Percentiles rank a stretch among this genome's conserved stretches.
These are phyloP conservation scores for Anser brachyrhynchus DNA, from an alignment of 2,113 vertebrate genomes.

Conservation along the genomic window DNA sequence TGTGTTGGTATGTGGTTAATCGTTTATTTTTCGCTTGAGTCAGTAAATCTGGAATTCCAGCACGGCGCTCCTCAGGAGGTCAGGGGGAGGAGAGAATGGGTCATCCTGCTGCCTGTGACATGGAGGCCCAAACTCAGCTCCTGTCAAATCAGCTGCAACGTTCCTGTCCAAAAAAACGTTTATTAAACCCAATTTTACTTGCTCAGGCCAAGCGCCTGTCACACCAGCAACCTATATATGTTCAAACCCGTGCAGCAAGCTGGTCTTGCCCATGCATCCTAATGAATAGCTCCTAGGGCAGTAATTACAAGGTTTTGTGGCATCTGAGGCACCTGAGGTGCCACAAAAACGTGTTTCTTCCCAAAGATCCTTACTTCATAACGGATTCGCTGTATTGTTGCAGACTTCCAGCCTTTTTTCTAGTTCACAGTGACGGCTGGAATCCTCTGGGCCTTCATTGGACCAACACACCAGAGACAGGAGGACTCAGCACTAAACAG, in stretches of 20 bases:
- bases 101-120: accelerated
- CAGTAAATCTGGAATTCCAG: not conserved
- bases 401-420: not conserved
- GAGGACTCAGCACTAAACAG: not conserved
- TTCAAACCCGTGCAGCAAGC: accelerated
- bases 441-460: not conserved
- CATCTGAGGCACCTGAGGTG: not conserved
- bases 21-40: not conserved
- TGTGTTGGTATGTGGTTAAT: not conserved
- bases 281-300: accelerated
- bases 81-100: not conserved
- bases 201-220: not conserved
- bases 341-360: not conserved
- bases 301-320: not conserved
- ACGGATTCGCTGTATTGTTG: not conserved
- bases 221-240: accelerated
- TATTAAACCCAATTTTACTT: accelerated
- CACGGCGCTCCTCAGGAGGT: not conserved
- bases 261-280: not conserved
- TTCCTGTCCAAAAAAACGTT: not conserved
- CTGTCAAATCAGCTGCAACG: not conserved
- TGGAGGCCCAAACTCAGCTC: too few species aligned
- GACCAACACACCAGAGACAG: not conserved
- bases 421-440: not conserved
- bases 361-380: not conserved